These are phyloP conservation scores for Pipistrellus nathusii DNA, from an alignment of 2,797 vertebrate species.

Conservation along the genomic window DNA sequence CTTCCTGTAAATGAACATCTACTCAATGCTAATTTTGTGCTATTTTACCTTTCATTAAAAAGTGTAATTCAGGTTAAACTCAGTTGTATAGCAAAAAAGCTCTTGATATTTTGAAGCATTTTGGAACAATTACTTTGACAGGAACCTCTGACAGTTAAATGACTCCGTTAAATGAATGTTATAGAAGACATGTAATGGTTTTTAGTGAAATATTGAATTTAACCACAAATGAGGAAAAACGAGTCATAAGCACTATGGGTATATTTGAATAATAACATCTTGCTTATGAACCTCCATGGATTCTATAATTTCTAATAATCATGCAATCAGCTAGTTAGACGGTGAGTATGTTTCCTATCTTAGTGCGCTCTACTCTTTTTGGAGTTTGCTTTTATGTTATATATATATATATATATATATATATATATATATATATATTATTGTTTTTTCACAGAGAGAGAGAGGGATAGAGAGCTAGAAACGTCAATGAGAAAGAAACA, in stretches of 20 bases:
- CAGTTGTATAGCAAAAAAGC: constrained; percentile 79
- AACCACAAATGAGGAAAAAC: constrained; percentile 81
- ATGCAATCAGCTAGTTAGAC: constrained; percentile 62
- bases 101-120: constrained; percentile 84
- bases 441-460: too few relatives aligned
- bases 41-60: constrained; percentile 81
- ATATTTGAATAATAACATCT: constrained; percentile 77
- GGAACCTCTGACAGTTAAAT: constrained; percentile 84
- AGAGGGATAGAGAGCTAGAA: too few relatives aligned
- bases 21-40: constrained; percentile 77
- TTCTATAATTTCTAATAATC: constrained; percentile 76
- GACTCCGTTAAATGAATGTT: constrained; percentile 84
- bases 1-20: constrained; percentile 69
- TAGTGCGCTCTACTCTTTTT: not conserved
- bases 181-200: constrained; percentile 82
- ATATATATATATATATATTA: too few relatives aligned
- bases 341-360: constrained; percentile 5
- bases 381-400: constrained; percentile 26
- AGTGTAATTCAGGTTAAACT: constrained; percentile 79
- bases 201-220: constrained; percentile 85
- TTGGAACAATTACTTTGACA: constrained; percentile 84
- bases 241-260: constrained; percentile 70
- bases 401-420: too few relatives aligned
- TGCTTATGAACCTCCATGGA: constrained; percentile 76
- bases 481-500: too few relatives aligned